Percentiles rank a stretch among this genome's conserved stretches.
These are phyloP conservation scores for Puntigrus tetrazona DNA, from an alignment of 2,113 vertebrate species.

Conservation along the genomic window DNA sequence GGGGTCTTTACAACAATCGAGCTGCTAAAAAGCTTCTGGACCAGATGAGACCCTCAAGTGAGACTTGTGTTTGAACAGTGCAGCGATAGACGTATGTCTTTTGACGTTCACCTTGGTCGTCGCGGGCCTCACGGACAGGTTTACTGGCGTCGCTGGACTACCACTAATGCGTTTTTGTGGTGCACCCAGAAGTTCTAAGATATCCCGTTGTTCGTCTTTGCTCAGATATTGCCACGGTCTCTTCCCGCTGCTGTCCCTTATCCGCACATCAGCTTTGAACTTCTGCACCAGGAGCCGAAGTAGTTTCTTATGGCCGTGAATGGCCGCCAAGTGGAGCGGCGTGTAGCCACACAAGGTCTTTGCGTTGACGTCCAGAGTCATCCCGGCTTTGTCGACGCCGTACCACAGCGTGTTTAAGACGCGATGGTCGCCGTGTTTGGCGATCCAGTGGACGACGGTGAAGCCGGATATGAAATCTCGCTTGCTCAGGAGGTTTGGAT, in stretches of 20 bases:
- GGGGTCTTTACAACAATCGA: not conserved
- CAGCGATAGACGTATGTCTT: conserved; percentile 71
- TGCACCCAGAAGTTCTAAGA: conserved; percentile 83
- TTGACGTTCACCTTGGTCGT: conserved; percentile 60
- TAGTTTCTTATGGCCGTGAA: conserved; percentile 82
- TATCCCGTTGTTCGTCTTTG: conserved; percentile 65
- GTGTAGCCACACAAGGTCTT: conserved; percentile 86
- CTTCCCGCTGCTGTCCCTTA: conserved; percentile 85
- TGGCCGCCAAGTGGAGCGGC: conserved; percentile 88
- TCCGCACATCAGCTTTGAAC: conserved; percentile 75
- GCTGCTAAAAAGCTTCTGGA: conserved; percentile 45
- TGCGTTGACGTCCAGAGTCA: conserved; percentile 79
- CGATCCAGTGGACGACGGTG: conserved; percentile 92
- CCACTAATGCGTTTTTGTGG: conserved; percentile 56
- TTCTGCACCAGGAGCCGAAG: conserved; percentile 85
- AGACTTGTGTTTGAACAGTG: conserved; percentile 73
- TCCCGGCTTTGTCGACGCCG: conserved; percentile 69
- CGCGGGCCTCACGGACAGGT: not conserved
- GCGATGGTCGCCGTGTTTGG: conserved; percentile 84
- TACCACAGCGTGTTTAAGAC: conserved; percentile 85
- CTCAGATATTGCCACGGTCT: conserved; percentile 89
- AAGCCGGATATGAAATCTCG: conserved; percentile 91
- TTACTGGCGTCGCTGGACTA: conserved; percentile 2
- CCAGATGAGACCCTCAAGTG: conserved; percentile 50
- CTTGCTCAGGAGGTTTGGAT: conserved; percentile 80